Conservation (phyloP, 2,113 vertebrate species). For the Astur gentilis region DNA sequence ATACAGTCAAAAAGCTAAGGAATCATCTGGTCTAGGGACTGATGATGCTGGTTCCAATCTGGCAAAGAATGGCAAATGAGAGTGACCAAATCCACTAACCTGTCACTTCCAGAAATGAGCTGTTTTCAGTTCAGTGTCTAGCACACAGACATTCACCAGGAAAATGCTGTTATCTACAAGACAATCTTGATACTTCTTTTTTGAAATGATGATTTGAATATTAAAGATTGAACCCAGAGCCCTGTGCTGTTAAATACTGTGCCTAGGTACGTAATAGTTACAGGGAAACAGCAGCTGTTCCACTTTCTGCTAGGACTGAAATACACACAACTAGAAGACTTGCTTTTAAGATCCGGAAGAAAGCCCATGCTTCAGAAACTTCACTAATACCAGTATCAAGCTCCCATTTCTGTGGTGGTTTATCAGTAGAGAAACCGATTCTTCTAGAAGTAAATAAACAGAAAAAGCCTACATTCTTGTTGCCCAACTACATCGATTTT, state of each 20-base stretch:
- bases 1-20: not conserved
- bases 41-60: not conserved
- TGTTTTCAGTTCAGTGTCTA: not conserved
- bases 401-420: not conserved
- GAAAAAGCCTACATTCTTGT: too few species aligned
- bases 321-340: rapidly evolving
- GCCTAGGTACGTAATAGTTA: rapidly evolving
- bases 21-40: not conserved
- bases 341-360: not conserved
- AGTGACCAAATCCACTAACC: not conserved
- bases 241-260: not conserved
- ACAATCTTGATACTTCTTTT: not conserved
- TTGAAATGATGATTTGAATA: not conserved
- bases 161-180: not conserved
- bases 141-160: not conserved
- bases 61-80: not conserved
- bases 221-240: not conserved
- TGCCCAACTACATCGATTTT: not conserved
- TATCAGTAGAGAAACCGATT: not conserved
- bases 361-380: not conserved
- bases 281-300: not conserved
- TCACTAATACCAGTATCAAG: not conserved
- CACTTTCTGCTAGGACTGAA: not conserved
- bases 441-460: not conserved
- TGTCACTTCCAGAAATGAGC: not conserved